These are phyloP conservation scores for Cyanistes caeruleus DNA, from an alignment of 2,113 vertebrate species.

Conservation along the genomic window DNA sequence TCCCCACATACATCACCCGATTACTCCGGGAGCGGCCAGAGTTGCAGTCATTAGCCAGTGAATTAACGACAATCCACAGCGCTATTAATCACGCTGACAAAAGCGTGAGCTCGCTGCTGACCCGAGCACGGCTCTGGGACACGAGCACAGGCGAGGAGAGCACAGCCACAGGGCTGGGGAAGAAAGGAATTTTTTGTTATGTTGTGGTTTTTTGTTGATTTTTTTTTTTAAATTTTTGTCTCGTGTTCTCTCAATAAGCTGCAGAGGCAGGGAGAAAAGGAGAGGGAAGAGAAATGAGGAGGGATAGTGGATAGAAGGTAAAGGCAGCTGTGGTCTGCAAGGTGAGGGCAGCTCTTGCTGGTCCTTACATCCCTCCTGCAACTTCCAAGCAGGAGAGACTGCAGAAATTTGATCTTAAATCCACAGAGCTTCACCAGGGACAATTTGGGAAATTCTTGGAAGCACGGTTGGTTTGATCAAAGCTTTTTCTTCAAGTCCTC, in stretches of 20 bases:
- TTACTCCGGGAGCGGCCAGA: constrained; percentile 86
- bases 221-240: background rate
- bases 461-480: background rate
- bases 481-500: background rate
- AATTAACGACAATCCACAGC: constrained; percentile 94
- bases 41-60: constrained; percentile 99
- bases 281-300: background rate
- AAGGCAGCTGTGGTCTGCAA: background rate
- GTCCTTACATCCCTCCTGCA: background rate
- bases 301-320: background rate
- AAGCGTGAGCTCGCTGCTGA: constrained; percentile 87
- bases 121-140: constrained; percentile 81
- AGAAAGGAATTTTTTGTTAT: background rate
- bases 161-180: constrained; percentile 30
- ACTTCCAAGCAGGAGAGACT: background rate
- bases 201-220: too few species aligned
- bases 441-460: background rate
- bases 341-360: background rate
- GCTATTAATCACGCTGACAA: constrained; percentile 99
- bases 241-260: background rate
- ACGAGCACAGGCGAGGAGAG: constrained; percentile 47
- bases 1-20: constrained; percentile 96
- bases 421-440: background rate
- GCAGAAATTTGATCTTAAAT: accelerated
- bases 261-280: background rate